These are phyloP conservation scores for Ganaspis sp. DNA, from an alignment of 1,140 invertebrate species.

Conservation along the genomic window DNA sequence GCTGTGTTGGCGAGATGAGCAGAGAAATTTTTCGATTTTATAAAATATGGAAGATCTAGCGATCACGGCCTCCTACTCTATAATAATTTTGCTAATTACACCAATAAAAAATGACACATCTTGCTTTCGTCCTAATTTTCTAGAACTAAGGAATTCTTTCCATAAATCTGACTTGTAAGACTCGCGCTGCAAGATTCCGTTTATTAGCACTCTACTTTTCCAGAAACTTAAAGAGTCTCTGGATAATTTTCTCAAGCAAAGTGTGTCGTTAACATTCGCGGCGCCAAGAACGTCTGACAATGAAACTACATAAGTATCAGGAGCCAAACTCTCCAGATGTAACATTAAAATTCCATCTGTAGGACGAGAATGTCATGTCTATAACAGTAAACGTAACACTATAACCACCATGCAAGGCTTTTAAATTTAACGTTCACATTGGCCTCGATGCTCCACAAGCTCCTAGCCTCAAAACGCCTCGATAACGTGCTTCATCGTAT, in stretches of 20 bases:
- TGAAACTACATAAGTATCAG: slow-evolving; percentile 12
- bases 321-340: slow-evolving; percentile 9
- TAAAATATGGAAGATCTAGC: no score
- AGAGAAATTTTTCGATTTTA: no score
- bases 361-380: neutral
- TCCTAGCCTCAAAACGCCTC: slow-evolving; percentile 9
- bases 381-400: slow-evolving; percentile 12
- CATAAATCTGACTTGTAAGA: neutral
- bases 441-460: slow-evolving; percentile 21
- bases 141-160: no score
- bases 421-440: slow-evolving; percentile 45
- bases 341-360: slow-evolving; percentile 28
- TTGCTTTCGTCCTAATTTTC: no score
- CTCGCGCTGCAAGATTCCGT: neutral
- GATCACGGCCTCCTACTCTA: no score
- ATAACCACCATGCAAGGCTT: slow-evolving; percentile 15
- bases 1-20: no score
- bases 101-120: no score
- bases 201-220: neutral
- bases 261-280: slow-evolving; percentile 22
- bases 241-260: neutral
- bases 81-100: no score
- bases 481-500: slow-evolving; percentile 16
- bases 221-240: neutral
- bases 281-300: slow-evolving; percentile 2